Percentiles rank a stretch among this genome's conserved stretches.
These are phyloP conservation scores for Clusia tigrina DNA, from an alignment of 2,888 invertebrate genomes.

Conservation along the genomic window DNA sequence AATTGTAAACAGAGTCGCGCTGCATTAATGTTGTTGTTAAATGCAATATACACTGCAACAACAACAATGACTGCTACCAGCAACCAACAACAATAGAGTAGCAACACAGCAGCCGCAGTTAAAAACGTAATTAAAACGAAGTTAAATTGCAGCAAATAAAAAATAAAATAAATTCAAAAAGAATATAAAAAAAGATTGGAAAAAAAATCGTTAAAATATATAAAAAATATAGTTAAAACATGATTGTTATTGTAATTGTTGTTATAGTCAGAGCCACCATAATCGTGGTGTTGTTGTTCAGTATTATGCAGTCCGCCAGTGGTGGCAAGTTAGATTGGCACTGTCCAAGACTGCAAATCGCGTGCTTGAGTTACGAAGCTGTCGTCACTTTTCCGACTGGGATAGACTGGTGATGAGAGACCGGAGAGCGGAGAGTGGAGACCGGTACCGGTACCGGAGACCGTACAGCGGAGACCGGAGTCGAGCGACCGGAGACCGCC, in stretches of 20 bases:
- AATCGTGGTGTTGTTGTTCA: not conserved
- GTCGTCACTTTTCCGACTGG: no score
- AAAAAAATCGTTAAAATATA: not conserved
- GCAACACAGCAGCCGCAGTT: not conserved
- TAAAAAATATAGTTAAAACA: not conserved
- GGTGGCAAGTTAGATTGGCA: not conserved
- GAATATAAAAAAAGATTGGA: not conserved
- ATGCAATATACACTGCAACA: not conserved
- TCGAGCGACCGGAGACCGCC: not conserved
- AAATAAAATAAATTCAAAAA: not conserved
- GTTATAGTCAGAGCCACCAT: slow-evolving; percentile 19
- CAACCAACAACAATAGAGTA: not conserved
- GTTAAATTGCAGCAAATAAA: not conserved
- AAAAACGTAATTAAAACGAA: slow-evolving; percentile 8
- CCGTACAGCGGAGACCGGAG: no score
- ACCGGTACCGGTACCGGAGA: no score
- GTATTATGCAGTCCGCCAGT: not conserved
- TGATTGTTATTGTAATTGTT: slow-evolving; percentile 34
- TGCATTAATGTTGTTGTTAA: not conserved
- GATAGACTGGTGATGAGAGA: no score
- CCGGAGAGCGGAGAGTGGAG: no score
- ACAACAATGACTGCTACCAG: not conserved
- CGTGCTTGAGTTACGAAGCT: no score
- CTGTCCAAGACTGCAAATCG: not conserved
- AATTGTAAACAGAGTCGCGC: not conserved